Evolutionary conservation across 2,888 invertebrate genomes (phyloP).

Genomic region (Belgica antarctica): DNA sequence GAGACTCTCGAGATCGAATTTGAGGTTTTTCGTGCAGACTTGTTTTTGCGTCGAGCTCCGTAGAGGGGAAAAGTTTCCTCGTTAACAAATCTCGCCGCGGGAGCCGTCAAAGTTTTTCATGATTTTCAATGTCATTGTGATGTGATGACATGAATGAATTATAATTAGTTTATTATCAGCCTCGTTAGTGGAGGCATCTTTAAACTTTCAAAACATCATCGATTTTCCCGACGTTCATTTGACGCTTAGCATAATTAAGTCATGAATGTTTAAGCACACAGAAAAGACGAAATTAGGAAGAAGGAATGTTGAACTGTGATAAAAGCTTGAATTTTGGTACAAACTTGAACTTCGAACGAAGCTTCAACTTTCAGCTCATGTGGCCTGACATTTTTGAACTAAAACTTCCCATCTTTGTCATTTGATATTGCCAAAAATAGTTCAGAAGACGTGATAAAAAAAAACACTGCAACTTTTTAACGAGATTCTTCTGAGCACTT

Average conservation of each 20-base stretch:
- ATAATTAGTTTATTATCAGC: not conserved
- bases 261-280: constrained; percentile 3
- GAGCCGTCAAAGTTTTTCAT: not conserved
- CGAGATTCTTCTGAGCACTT: not conserved
- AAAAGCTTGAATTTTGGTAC: no score
- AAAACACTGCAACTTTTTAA: no score
- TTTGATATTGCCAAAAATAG: no score
- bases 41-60: not conserved
- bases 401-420: no score
- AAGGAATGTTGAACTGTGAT: not conserved
- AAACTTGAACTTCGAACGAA: no score
- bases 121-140: not conserved
- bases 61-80: constrained; percentile 6
- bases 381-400: no score
- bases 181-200: not conserved
- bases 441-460: no score
- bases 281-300: not conserved
- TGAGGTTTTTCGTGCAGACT: not conserved
- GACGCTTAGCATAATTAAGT: constrained; percentile 11
- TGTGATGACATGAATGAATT: not conserved
- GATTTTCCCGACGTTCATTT: not conserved
- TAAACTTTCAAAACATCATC: not conserved
- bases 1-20: constrained; percentile 29
- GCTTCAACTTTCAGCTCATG: no score
- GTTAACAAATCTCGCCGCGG: constrained; percentile 17